Percentiles rank a stretch among this genome's conserved stretches.
Conservation (phyloP, 2,888 invertebrate genomes). For the Drosophila histrio region DNA sequence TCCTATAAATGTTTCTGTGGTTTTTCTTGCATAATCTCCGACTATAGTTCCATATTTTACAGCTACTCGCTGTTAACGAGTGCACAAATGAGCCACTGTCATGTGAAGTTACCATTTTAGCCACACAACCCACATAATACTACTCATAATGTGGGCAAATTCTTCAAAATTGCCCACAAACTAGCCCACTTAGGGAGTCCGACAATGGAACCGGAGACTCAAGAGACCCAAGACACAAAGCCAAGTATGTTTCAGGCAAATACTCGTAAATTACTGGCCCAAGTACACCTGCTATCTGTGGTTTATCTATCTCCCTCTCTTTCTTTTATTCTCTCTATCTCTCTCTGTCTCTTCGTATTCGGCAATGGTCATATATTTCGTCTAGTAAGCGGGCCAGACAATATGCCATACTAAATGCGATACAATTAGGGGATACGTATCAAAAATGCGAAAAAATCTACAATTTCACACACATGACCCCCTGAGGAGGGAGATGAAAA, state of each 20-base stretch:
- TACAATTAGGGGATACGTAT: conserved; percentile 67
- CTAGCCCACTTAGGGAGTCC: conserved; percentile 62
- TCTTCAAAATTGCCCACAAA: conserved; percentile 72
- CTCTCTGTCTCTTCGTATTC: too few species aligned
- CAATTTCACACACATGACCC: conserved; percentile 73
- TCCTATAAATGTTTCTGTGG: neutral
- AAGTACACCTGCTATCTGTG: conserved; percentile 59
- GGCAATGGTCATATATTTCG: conserved; percentile 57
- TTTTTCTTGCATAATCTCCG: conserved; percentile 12
- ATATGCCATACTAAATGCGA: conserved; percentile 74
- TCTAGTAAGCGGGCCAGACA: conserved; percentile 48
- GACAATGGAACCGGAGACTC: conserved; percentile 27
- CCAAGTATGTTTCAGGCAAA: conserved; percentile 30
- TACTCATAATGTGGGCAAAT: conserved; percentile 57
- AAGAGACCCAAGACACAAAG: conserved; percentile 4
- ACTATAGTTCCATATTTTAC: conserved; percentile 16
- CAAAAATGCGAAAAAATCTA: conserved; percentile 64
- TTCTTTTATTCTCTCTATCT: neutral
- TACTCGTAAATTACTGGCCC: conserved; percentile 35
- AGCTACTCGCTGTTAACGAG: conserved; percentile 36
- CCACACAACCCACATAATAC: conserved; percentile 36
- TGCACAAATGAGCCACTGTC: conserved; percentile 64
- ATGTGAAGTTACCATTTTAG: conserved; percentile 64
- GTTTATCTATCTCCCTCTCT: conserved; percentile 4
- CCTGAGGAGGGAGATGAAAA: conserved; percentile 11